Evolutionary conservation across 1,140 invertebrate genomes (phyloP).

Genomic region (Babylonia areolata): DNA sequence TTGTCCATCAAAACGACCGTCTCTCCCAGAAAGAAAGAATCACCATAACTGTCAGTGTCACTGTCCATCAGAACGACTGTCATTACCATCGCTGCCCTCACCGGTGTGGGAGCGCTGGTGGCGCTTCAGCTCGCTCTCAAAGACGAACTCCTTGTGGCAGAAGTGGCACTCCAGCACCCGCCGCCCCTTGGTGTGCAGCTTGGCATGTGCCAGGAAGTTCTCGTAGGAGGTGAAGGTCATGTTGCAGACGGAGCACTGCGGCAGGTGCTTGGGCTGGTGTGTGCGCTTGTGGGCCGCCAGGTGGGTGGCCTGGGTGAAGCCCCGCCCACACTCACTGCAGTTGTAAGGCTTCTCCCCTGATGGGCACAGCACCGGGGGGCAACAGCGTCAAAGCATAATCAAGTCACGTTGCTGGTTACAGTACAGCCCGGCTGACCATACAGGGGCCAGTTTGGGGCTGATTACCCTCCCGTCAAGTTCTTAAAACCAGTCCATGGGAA

Average conservation of each 20-base stretch:
- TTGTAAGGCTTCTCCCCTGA: constrained; percentile 90
- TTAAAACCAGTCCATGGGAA: too few species aligned
- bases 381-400: too few species aligned
- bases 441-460: too few species aligned
- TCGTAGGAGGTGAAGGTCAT: constrained; percentile 68
- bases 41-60: too few species aligned
- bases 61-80: too few species aligned
- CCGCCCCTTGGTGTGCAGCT: constrained; percentile 30
- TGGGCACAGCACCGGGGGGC: too few species aligned
- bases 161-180: constrained; percentile 25
- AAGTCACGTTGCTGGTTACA: too few species aligned
- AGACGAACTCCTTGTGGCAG: constrained; percentile 36
- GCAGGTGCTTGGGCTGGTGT: constrained; percentile 92
- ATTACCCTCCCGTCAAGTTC: too few species aligned
- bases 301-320: constrained; percentile 79
- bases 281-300: constrained; percentile 60
- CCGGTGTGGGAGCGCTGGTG: constrained; percentile 34
- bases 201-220: constrained; percentile 30
- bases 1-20: too few species aligned
- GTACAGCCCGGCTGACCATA: too few species aligned
- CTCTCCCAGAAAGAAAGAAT: too few species aligned
- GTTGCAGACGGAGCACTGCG: constrained; percentile 91
- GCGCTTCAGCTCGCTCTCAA: constrained; percentile 31
- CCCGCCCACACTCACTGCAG: constrained; percentile 89
- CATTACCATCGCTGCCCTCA: constrained; percentile 3